Evolutionary conservation across 2,797 vertebrate species (phyloP), one percentile per base, ranked within the genome.

Genomic region (Distichodus sexfasciatus): DNA sequence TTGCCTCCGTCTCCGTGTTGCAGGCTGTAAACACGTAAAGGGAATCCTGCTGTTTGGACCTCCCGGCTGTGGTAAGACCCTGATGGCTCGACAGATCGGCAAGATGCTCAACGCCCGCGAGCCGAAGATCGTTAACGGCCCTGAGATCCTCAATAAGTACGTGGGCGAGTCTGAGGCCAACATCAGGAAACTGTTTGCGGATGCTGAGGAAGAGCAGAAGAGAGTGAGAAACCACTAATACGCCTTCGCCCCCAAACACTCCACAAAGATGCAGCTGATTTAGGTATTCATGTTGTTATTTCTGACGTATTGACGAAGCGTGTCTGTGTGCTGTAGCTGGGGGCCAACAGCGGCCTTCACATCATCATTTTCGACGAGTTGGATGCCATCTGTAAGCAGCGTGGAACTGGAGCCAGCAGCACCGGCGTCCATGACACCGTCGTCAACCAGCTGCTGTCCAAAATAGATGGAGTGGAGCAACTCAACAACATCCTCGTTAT

Each of bases 401-500:
- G 96, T 81, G 97, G 96, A 44, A 96, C 94, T 24, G 95, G 95
- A 76, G 94, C 95, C 0, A 94, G 97, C 46, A 98, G 96, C 87
- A 98, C 97, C 0, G 96, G 97, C 0, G 96, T 98, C 58, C 97
- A 99, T 0, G 97, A 99, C 83, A 99, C 96, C 0, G 97, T 98
- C 0, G 97, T 99, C 79, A 99, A 99, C 88, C 97, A 99, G 85
- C 85, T 99, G 33, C 93, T 98, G 68, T 98, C 96, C 29, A 99
- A 99, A 85, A 99, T 99, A 0, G 97, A 99, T 1, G 97, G 97
- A 0, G 97, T 99, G 43, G 97, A 99, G 84, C 96, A 98, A 55
- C 93, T 99, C 53, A 99, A 98, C 84, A 99, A 99, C 90, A 99
- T 98, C 89, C 89, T 99, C 35, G 97, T 99, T 77, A 99, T 99